Evolutionary conservation across 2,797 vertebrate genomes (phyloP), one percentile per base, ranked within the genome.

Genomic region (Jordanella pulchra): DNA sequence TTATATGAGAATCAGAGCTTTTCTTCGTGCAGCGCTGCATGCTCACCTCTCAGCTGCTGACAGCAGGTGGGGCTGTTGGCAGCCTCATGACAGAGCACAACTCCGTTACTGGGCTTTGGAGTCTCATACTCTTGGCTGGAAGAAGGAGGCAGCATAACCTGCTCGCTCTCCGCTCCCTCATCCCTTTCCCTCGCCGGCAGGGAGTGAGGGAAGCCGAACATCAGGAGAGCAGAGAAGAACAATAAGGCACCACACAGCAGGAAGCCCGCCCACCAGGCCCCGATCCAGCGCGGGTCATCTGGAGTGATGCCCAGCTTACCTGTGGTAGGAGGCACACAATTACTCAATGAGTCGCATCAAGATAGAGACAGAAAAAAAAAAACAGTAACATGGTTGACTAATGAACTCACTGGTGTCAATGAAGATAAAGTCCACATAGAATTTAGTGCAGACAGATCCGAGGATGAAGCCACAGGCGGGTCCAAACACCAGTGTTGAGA

Each of bases 211-310:
- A 99, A 99, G 58, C 98, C 98, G 1, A 99, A 99, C 98, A 99
- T 99, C 51, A 96, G 86, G 84, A 99, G 92, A 53, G 98, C 95
- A 0, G 98, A 98, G 94, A 96, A 96, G 91, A 99, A 99, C 84
- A 99, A 97, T 94, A 99, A 96, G 95, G 95, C 97, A 93, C 97
- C 97, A 3, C 98, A 99, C 77, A 99, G 96, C 83, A 99, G 96
- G 89, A 99, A 99, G 82, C 98, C 98, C 0, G 94, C 97, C 98
- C 98, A 99, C 98, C 98, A 99, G 12, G 98, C 98, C 71, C 98
- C 98, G 1, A 99, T 99, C 98, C 98, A 99, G 54, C 97, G 96
- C 0, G 98, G 98, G 95, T 99, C 96, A 0, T 99, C 98, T 0
- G 97, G 96, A 14, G 96, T 97, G 88, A 99, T 96, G 91, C 92